Base-by-base conservation (phyloP, 2,797 vertebrate genomes). In the Glyptemys insculpta region DNA sequence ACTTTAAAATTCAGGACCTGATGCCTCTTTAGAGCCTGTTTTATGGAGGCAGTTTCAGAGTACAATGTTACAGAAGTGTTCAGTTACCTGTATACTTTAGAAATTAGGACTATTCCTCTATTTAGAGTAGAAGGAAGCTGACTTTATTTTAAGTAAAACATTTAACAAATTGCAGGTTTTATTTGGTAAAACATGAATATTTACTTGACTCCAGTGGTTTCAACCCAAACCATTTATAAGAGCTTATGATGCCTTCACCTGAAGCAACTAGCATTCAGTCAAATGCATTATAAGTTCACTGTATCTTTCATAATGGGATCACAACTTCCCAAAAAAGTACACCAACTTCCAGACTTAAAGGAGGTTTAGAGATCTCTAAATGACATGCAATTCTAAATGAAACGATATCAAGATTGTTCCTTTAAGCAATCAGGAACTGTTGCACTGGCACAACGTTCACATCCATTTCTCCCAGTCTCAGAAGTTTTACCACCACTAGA, bases 231-330 rank as follows among this genome's bases (percentile, higher is more conserved):
- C 57, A 54, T 18, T 10, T 56, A 83, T 57, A 83, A 85, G 84
- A 50, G 3, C 44, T 27, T n/a, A 53, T 0, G 3, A 3, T 83
- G 31, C 23, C 44, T 29, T 31, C 23, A 59, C 50, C 1, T 49
- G 29, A 89, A 47, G 23, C 29, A 47, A 47, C 47, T 47, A 47
- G 47, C 47, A 47, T 47, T 47, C 47, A 47, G 47, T 47, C 47
- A 10, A 47, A 47, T 47, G 47, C 47, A 47, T 47, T 47, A 47
- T 47, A 47, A 47, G 8, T 47, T 78, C 47, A 47, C 27, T 25
- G 3, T 8, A 62, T 23, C 25, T 47, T 78, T 78, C 74, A 49
- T 49, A 47, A 31, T 31, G 14, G 37, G 19, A 72, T 72, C 68
- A 72, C 19, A 72, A 37, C 37, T 62, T 7, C 15, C 31, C 59